Percentiles rank a stretch among this genome's conserved stretches.
These are phyloP conservation scores for Hydractinia symbiolongicarpus DNA, from an alignment of 30 jellyfish, hydroid and myxozoan genomes.

Conservation along the genomic window DNA sequence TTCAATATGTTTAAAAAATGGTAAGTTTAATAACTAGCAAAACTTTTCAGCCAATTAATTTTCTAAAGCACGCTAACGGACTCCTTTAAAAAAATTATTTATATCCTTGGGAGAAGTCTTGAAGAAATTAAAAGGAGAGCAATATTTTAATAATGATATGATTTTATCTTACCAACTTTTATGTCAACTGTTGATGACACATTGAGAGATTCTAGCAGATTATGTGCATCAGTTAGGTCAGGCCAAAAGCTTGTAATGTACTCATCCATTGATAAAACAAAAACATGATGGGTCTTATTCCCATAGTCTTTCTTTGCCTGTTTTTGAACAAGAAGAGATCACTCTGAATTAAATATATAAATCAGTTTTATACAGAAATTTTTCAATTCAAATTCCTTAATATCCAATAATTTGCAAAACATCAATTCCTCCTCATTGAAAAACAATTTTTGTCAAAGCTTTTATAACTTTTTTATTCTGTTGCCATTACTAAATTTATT, in stretches of 20 bases:
- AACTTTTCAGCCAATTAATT: no score
- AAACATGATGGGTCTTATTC: conserved; percentile 25
- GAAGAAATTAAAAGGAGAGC: background rate
- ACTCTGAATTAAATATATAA: background rate
- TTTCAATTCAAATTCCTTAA: background rate
- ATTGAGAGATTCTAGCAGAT: conserved; percentile 13
- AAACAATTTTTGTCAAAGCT: no score
- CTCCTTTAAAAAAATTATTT: no score
- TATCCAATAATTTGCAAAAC: background rate
- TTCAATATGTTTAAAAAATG: background rate
- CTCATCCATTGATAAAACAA: conserved; percentile 22
- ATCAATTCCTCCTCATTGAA: background rate
- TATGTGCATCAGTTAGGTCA: conserved; percentile 30
- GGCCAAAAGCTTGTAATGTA: conserved; percentile 44
- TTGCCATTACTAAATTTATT: no score
- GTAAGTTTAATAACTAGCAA: no score
- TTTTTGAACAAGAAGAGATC: background rate
- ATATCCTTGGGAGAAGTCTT: background rate
- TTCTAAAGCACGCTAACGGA: no score
- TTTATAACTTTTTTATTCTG: no score
- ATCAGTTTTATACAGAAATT: background rate
- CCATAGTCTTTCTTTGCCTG: conserved; percentile 24
- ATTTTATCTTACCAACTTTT: conserved; percentile 22
- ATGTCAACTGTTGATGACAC: background rate
- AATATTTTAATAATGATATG: background rate